These are phyloP conservation scores for Octonoba sinensis DNA, from an alignment of 2,888 invertebrate species.

Conservation along the genomic window DNA sequence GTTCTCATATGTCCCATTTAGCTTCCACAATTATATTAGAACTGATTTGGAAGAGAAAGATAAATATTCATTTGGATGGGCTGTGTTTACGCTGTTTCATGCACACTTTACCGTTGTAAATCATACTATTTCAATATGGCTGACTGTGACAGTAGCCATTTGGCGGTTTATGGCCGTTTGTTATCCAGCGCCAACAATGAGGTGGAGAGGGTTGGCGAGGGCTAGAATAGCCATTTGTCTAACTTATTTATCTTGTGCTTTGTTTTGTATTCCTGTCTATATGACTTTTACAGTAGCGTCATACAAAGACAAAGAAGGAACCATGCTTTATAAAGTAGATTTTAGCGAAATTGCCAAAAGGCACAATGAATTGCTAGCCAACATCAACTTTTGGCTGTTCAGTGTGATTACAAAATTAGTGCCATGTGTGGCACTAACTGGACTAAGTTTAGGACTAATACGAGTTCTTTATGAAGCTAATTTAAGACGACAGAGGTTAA, in stretches of 20 bases:
- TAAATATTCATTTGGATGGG: conserved; percentile 80
- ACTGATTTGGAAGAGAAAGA: conserved; percentile 47
- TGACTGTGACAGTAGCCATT: conserved; percentile 91
- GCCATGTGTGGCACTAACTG: conserved; percentile 88
- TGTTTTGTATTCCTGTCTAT: conserved; percentile 88
- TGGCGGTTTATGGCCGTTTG: conserved; percentile 88
- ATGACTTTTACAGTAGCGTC: conserved; percentile 79
- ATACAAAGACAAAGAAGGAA: conserved; percentile 8
- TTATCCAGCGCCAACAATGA: conserved; percentile 64
- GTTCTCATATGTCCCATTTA: conserved; percentile 88
- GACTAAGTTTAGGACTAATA: conserved; percentile 73
- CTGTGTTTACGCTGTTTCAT: conserved; percentile 88
- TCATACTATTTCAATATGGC: conserved; percentile 92
- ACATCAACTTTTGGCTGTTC: conserved; percentile 89
- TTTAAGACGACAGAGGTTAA: conserved; percentile 65
- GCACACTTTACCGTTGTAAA: conserved; percentile 88
- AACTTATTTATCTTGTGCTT: conserved; percentile 85
- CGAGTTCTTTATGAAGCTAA: conserved; percentile 67
- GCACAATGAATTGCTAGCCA: conserved; percentile 74
- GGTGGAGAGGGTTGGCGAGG: conserved; percentile 80
- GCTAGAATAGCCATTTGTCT: conserved; percentile 82
- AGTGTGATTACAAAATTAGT: conserved; percentile 92
- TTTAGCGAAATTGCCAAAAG: conserved; percentile 77
- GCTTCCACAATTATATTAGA: conserved; percentile 81
- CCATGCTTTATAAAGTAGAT: conserved; percentile 72